These are phyloP conservation scores for Rhinopomastus cyanomelas DNA, from an alignment of 2,113 vertebrate genomes.

Conservation along the genomic window DNA sequence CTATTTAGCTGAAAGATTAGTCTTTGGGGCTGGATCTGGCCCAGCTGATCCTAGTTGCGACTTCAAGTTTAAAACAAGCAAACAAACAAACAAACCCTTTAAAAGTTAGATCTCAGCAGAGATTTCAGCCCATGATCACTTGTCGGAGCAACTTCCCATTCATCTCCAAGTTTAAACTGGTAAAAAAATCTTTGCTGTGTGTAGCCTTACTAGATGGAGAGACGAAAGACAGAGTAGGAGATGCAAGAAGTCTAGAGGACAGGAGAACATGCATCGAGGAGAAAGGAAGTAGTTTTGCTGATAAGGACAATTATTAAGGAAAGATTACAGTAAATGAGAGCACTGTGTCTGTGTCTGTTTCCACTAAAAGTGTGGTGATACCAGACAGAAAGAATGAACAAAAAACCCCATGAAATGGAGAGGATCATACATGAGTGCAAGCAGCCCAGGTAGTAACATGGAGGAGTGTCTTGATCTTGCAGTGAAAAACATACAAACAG, in stretches of 20 bases:
- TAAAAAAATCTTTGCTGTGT: not conserved
- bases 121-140: not conserved
- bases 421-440: not conserved
- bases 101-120: not conserved
- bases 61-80: not conserved
- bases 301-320: not conserved
- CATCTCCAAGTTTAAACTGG: not conserved
- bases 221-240: not conserved
- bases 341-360: not conserved
- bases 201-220: not conserved
- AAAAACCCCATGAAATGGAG: not conserved
- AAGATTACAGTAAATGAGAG: not conserved
- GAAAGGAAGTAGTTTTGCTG: not conserved
- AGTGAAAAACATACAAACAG: not conserved
- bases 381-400: not conserved
- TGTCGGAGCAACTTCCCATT: not conserved
- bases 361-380: not conserved
- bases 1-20: not conserved
- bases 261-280: not conserved
- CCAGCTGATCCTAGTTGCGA: not conserved
- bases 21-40: not conserved
- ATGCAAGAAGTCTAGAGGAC: not conserved
- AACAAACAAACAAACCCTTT: not conserved
- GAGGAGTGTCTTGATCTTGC: not conserved
- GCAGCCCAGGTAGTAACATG: not conserved